Base-by-base conservation (phyloP, 2,113 vertebrate species). In the Mobula birostris region DNA sequence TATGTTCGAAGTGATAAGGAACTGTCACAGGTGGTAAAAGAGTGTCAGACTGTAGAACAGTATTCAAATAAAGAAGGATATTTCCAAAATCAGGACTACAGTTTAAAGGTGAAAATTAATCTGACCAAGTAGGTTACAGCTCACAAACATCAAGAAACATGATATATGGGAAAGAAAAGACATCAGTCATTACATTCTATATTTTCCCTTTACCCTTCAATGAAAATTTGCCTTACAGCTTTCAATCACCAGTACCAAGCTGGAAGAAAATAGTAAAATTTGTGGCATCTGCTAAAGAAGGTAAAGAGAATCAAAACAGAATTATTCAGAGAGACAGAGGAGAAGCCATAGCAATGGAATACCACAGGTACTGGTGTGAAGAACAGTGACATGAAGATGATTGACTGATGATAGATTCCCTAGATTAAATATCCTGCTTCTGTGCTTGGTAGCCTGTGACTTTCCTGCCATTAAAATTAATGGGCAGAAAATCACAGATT, bases 381-480 rank as follows among this genome's bases (percentile, higher is more conserved):
- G 32, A 32, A 68, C 29, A 90, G 85, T n/a, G 9, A 63, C 83
- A 88, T 88, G 83, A 63, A 63, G 58, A 88, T 61, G 58, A 88
- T 88, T 61, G 27, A 88, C 11, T 63, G 58, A 27, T 63, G 61
- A 63, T 56, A 63, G 83, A 5, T 29, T 66, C 29, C 66, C 58
- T 29, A 29, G 27, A 36, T 90, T 11, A 68, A 17, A 90, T 66
- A 32, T n/a, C 32, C n/a, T 63, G 63, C n/a, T 68, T 90, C 61
- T 90, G 61, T 66, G 61, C 58, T 90, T n/a, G 29, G 29, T 90
- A 66, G 58, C 85, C 61, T 32, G 61, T 68, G 85, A 90, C 61
- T 90, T 90, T 90, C n/a, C 85, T 66, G 61, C 11, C 58, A 66
- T 32, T 66, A 66, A 90, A 90, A 66, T 90, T 32, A 90, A 68